Evolutionary conservation across 1,140 invertebrate genomes (phyloP), one percentile per base, ranked within the genome.

Genomic region (Luehdorfia chinensis): DNA sequence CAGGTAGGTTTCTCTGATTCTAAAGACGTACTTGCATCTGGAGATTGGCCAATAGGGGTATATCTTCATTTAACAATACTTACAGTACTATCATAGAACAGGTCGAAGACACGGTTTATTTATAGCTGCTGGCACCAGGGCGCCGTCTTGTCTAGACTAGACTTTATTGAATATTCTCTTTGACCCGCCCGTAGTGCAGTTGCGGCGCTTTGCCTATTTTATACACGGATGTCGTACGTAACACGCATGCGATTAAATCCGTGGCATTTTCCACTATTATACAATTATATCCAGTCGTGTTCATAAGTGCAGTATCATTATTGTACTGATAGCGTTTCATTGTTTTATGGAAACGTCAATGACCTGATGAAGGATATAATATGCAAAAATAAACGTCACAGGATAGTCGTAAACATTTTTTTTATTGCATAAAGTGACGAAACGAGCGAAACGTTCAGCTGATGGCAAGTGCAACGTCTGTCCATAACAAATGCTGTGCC

Each of bases 71-170:
- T 47, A 47, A 44, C 12, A 51, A 4, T 37, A 54, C 36, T 46
- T 15, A 7, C 12, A 28, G 12, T 31, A 44, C 39, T 49, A 57
- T 59, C 55, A 55, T 60, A 55, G 46, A 47, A 43, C 45, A 55
- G 54, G 54, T 52, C 51, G 39, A 25, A 57, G 47, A 51, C 44
- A 25, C 59, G 5, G 16, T 28, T 55, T 59, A 56, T 65, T 61
- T 57, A 56, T 65, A 51, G 57, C 43, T 27, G 21, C 33, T 46
- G 44, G 44, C 25, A 39, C 50, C 23, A 13, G 36, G 75, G 60
- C 79, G 77, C 73, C 79, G 44, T 33, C 39, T 32, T 48, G 77
- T 81, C 77, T 84, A 77, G 73, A 75, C 75, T 54, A 55, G 55
- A 57, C 59, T 60, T 62, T 73, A 69, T 68, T 65, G 51, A 70